A percentile compares a stretch with the other conserved stretches of the same genome.
Evolutionary conservation across 2,888 invertebrate genomes (phyloP).

Genomic region (Machimus atricapillus): DNA sequence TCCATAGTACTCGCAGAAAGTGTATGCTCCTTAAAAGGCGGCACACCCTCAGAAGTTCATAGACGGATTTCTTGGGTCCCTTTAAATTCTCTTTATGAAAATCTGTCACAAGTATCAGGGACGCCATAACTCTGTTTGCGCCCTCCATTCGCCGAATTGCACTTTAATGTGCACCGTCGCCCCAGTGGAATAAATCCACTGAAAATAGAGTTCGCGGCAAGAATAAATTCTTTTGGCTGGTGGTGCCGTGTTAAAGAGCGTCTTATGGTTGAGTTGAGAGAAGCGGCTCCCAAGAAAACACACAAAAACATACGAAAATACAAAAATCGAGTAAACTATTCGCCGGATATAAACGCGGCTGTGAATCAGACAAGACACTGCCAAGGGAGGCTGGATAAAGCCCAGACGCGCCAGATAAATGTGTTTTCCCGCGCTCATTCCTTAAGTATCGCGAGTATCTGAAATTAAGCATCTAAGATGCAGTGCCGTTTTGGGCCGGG

Average conservation of each 20-base stretch:
- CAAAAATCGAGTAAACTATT: slow-evolving; percentile 30
- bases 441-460: slow-evolving; percentile 23
- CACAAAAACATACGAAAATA: background rate
- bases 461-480: slow-evolving; percentile 39
- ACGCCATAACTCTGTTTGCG: background rate
- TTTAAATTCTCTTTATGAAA: background rate
- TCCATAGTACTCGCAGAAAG: background rate
- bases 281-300: background rate
- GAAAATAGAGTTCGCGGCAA: slow-evolving; percentile 5
- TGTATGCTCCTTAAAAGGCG: background rate
- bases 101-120: background rate
- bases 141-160: slow-evolving; percentile 10
- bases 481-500: background rate
- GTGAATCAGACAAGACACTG: slow-evolving; percentile 8
- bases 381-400: slow-evolving; percentile 20
- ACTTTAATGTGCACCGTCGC: slow-evolving; percentile 11
- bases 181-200: background rate
- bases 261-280: background rate
- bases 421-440: background rate
- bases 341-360: background rate
- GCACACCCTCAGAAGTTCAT: background rate
- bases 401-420: slow-evolving; percentile 29
- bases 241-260: background rate
- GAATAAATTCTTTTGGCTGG: slow-evolving; percentile 7
- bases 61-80: background rate